Conservation (phyloP, 2,113 vertebrate species). For the Catharus fuscescens region DNA sequence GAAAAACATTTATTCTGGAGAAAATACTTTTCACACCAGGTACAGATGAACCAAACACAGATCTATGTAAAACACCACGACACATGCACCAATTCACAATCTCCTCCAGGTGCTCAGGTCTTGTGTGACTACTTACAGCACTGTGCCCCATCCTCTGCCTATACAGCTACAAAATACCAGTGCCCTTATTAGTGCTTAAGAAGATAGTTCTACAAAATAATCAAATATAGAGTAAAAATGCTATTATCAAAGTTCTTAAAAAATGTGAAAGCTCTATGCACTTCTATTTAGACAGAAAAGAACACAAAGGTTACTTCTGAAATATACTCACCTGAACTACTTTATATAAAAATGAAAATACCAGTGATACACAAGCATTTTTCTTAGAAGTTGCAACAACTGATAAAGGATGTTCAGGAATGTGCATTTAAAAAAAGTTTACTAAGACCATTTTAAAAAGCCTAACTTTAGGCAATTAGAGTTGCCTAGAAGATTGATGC, state of each 20-base stretch:
- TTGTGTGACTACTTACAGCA: background rate
- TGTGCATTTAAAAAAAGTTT: background rate
- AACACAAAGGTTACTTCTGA: background rate
- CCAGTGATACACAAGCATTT: conserved; percentile 94
- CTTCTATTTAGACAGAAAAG: background rate
- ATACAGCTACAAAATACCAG: conserved; percentile 10
- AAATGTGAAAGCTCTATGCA: fast-evolving
- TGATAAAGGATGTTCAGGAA: conserved; percentile 78
- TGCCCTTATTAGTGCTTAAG: background rate
- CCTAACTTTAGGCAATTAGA: background rate
- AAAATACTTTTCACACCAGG: background rate
- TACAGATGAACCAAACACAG: background rate
- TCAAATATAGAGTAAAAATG: background rate
- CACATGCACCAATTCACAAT: background rate
- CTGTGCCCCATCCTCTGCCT: background rate
- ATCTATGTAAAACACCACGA: fast-evolving
- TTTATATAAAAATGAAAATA: conserved; percentile 98
- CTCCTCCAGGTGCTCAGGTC: background rate
- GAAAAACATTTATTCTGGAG: background rate
- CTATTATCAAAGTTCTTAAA: background rate
- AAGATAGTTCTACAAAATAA: background rate
- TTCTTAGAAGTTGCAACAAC: conserved; percentile 99
- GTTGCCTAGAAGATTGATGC: background rate
- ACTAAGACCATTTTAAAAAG: background rate
- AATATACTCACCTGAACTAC: conserved; percentile 88